phyloP scores from a whole-genome alignment of 2,888 invertebrate genomes.

The Agapetus fuscipes region DNA sequence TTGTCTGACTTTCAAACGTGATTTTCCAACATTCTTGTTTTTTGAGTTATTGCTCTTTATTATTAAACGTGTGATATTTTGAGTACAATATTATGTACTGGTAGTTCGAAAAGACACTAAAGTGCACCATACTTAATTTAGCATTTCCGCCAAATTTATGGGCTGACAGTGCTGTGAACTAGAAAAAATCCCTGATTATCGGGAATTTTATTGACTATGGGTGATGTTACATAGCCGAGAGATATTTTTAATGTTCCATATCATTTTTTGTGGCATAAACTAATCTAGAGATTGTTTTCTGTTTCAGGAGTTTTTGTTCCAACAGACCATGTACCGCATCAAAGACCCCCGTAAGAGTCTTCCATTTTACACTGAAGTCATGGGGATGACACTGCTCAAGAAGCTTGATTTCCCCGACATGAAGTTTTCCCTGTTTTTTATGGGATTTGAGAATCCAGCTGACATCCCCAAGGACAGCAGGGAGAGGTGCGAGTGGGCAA shows the following conservation, averaged over 20 bases:
- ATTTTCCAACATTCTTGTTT: too few relatives aligned
- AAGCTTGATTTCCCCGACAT: conserved; percentile 82
- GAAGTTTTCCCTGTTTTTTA: conserved; percentile 85
- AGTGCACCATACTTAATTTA: too few relatives aligned
- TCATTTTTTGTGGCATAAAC: not conserved
- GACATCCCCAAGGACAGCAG: conserved; percentile 64
- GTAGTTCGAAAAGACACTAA: too few relatives aligned
- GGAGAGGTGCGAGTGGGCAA: conserved; percentile 65
- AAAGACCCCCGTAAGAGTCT: conserved; percentile 83
- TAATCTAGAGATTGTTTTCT: conserved; percentile 1
- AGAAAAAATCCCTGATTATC: conserved; percentile 2
- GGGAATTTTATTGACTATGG: conserved; percentile 3
- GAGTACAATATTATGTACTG: too few relatives aligned
- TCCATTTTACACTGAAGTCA: conserved; percentile 82
- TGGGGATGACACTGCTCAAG: conserved; percentile 85
- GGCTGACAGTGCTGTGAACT: not conserved
- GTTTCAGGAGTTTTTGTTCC: conserved; percentile 76
- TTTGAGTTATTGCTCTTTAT: too few relatives aligned
- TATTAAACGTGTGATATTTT: too few relatives aligned
- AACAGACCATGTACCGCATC: conserved; percentile 95
- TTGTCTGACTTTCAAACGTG: too few relatives aligned
- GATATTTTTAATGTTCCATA: not conserved
- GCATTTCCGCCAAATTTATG: too few relatives aligned
- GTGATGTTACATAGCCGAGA: not conserved
- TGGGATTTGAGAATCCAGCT: conserved; percentile 73